Evolutionary conservation across 2,113 vertebrate genomes (phyloP), one percentile per base, ranked within the genome.

Genomic region (Thalassoma bifasciatum): DNA sequence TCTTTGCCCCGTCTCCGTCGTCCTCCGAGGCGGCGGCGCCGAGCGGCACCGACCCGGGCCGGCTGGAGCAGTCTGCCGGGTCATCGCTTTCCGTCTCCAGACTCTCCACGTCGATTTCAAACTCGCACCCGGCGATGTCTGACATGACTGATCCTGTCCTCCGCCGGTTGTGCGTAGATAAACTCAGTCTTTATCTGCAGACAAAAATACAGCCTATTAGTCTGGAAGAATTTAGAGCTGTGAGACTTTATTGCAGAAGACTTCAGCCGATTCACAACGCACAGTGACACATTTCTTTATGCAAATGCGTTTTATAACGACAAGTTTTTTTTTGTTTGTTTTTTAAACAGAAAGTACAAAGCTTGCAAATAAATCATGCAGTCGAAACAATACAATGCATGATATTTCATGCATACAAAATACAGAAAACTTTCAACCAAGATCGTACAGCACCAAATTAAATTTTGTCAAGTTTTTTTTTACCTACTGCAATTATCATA

Each of bases 51-150:
- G 86, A 79, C 37, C 77, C 81, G n/a, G 86, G 79, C 5, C 75
- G 73, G 60, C 79, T 75, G 52, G 36, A 72, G 36, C 83, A 72
- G 26, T 82, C 86, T 34, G 74, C 75, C 60, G 78, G 81, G 21
- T 88, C 84, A 50, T 89, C 92, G 66, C 94, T 94, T 73, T 96
- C 95, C 16, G 94, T 88, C 82, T 96, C 97, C 88, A 98, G 84
- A 65, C 94, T 95, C 92, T 98, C 97, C 86, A 99, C 98, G 86
- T 99, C 98, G 86, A 98, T 97, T 69, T 99, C 97, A 88, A 96
- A 95, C 87, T 96, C 96, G 8, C 91, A 88, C 12, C 88, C 91
- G 50, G 83, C 69, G 75, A 52, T 88, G 21, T 95, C 95, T 7
- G 95, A 92, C 96, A 98, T 97, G 69, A 77, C 75, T 77, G 57